Percentiles rank a stretch among this genome's conserved stretches.
These are phyloP conservation scores for Drosophila grimshawi DNA, from an alignment of 1,140 invertebrate genomes.

Conservation along the genomic window DNA sequence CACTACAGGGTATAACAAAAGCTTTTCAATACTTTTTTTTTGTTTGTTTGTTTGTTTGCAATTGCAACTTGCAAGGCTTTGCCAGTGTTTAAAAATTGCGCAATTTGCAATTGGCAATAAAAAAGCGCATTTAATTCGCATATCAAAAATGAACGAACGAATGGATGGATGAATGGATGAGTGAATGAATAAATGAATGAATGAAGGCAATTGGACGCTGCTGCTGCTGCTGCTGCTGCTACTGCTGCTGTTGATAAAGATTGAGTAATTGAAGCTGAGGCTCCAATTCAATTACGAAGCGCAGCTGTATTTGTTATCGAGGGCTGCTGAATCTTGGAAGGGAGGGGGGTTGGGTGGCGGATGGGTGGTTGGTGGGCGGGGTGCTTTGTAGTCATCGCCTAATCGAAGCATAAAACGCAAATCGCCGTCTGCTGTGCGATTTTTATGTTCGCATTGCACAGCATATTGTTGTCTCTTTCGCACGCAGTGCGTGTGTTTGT, in stretches of 20 bases:
- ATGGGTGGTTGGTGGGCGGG: no score
- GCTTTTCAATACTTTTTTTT: not conserved
- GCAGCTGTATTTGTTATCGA: not conserved
- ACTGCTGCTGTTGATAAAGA: slow-evolving; percentile 10
- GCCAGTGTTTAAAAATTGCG: slow-evolving; percentile 5
- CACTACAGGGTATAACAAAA: no score
- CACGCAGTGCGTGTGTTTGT: not conserved
- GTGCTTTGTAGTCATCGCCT: slow-evolving; percentile 40
- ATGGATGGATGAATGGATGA: not conserved
- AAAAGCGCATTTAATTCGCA: slow-evolving; percentile 1
- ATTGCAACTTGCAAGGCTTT: not conserved
- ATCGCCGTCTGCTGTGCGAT: slow-evolving; percentile 52
- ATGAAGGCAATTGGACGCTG: slow-evolving; percentile 1
- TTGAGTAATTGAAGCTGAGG: slow-evolving; percentile 17
- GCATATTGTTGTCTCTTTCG: slow-evolving; percentile 50
- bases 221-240: slow-evolving; percentile 3
- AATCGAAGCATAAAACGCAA: slow-evolving; percentile 80
- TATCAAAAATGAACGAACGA: not conserved
- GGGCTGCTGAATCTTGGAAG: not conserved
- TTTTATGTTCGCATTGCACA: slow-evolving; percentile 67
- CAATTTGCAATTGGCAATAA: not conserved
- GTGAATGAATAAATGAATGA: not conserved
- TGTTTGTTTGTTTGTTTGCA: not conserved
- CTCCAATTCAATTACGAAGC: slow-evolving; percentile 40
- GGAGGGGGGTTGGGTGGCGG: not conserved